A percentile compares a stretch with the other conserved stretches of the same genome.
These are phyloP conservation scores for Oscheius sp. DNA, from an alignment of 2,888 invertebrate species.

Conservation along the genomic window DNA sequence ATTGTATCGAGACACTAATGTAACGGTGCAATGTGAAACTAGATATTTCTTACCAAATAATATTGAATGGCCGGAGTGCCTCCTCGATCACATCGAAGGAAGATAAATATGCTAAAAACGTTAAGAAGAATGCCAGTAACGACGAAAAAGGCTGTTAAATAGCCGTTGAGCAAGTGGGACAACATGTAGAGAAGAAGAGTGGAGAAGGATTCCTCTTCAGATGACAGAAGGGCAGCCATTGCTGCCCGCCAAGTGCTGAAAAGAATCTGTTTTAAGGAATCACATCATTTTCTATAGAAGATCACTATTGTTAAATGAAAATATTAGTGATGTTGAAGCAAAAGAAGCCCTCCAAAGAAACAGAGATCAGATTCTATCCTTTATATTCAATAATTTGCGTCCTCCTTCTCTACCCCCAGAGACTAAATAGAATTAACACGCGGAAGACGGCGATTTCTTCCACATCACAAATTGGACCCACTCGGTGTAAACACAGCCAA, in stretches of 20 bases:
- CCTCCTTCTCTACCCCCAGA: too few species aligned
- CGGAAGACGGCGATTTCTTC: too few species aligned
- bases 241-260: slow-evolving; percentile 15
- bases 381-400: too few species aligned
- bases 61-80: slow-evolving; percentile 68
- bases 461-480: too few species aligned
- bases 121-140: slow-evolving; percentile 64
- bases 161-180: slow-evolving; percentile 67
- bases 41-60: slow-evolving; percentile 57
- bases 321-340: too few species aligned
- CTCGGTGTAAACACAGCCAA: not conserved
- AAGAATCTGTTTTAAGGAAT: not conserved
- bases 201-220: slow-evolving; percentile 22
- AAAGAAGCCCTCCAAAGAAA: too few species aligned
- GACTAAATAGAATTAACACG: too few species aligned
- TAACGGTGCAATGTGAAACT: not conserved
- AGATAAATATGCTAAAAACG: slow-evolving; percentile 63
- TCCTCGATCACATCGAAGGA: slow-evolving; percentile 59
- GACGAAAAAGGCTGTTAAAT: slow-evolving; percentile 66
- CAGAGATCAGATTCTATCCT: too few species aligned
- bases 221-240: slow-evolving; percentile 30
- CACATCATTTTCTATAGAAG: not conserved
- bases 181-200: slow-evolving; percentile 52
- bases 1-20: too few species aligned
- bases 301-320: too few species aligned